Conservation (phyloP, 2,113 vertebrate genomes). For the Aix galericulata region DNA sequence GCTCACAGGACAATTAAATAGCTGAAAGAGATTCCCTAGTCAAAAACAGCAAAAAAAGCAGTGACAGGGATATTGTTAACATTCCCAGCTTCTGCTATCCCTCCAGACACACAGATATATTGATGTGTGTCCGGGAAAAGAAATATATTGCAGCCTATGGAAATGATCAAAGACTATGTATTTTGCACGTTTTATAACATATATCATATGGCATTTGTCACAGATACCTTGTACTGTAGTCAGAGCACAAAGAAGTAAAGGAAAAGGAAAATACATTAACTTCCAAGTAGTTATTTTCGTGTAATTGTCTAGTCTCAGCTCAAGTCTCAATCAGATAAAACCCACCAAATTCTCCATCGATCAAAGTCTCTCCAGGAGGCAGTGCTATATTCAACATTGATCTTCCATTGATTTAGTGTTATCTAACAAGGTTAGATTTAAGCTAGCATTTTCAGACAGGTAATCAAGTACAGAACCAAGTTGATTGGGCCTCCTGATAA, state of each 20-base stretch:
- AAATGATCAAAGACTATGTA: not conserved
- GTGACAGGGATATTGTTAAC: too few species aligned
- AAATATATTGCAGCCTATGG: not conserved
- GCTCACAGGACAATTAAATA: too few species aligned
- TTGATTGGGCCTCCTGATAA: not conserved
- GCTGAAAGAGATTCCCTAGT: too few species aligned
- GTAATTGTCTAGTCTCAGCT: constrained; percentile 46
- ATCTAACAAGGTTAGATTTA: constrained; percentile 58
- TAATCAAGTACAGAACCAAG: not conserved
- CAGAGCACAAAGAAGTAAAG: not conserved
- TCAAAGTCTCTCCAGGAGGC: constrained; percentile 29
- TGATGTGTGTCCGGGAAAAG: not conserved
- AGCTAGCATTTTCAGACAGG: constrained; percentile 39
- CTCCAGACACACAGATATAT: not conserved
- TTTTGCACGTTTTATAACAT: not conserved
- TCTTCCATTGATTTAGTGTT: constrained; percentile 55
- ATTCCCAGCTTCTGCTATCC: too few species aligned
- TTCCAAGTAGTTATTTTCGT: constrained; percentile 45
- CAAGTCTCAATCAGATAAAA: constrained; percentile 44
- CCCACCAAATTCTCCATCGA: constrained; percentile 51
- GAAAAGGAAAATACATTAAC: constrained; percentile 50
- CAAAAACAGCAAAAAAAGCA: too few species aligned
- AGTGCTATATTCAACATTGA: constrained; percentile 63
- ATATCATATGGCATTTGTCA: not conserved
- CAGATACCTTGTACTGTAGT: not conserved